Evolutionary conservation across 2,113 vertebrate genomes (phyloP).

Genomic region (Amblyornis subalaris): DNA sequence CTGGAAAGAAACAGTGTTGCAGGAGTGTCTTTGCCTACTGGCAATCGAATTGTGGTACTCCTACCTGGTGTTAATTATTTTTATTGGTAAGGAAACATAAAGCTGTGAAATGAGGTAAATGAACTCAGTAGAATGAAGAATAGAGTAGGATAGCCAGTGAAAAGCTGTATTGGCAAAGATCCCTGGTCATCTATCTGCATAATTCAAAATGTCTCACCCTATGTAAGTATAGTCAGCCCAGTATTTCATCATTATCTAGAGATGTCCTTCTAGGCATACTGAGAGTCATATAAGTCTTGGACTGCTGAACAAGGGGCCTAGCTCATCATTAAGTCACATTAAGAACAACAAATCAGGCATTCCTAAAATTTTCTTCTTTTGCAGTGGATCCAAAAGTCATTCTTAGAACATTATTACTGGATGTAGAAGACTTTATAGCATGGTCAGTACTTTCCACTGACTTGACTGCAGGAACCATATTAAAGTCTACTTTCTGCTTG

Average conservation of each 20-base stretch:
- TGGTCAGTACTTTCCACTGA: background rate
- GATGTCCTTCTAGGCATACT: background rate
- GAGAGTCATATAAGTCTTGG: background rate
- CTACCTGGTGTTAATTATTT: background rate
- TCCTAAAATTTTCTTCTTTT: background rate
- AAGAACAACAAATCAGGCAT: background rate
- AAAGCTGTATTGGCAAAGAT: background rate
- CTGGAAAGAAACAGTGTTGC: background rate
- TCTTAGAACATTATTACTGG: background rate
- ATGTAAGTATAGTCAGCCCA: background rate
- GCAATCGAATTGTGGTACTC: background rate
- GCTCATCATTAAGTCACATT: background rate
- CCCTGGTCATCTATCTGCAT: background rate
- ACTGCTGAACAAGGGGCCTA: background rate
- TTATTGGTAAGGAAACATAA: background rate
- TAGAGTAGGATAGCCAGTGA: background rate
- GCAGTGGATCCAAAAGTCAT: background rate
- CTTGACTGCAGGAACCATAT: background rate
- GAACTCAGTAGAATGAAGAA: conserved; percentile 2
- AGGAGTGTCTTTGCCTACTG: background rate
- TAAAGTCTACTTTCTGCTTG: background rate
- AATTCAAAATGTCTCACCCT: background rate
- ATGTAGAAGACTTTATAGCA: background rate
- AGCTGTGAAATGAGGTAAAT: background rate
- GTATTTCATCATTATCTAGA: background rate